Evolutionary conservation across 2,797 vertebrate genomes (phyloP).

Genomic region (Dipus sagitta): DNA sequence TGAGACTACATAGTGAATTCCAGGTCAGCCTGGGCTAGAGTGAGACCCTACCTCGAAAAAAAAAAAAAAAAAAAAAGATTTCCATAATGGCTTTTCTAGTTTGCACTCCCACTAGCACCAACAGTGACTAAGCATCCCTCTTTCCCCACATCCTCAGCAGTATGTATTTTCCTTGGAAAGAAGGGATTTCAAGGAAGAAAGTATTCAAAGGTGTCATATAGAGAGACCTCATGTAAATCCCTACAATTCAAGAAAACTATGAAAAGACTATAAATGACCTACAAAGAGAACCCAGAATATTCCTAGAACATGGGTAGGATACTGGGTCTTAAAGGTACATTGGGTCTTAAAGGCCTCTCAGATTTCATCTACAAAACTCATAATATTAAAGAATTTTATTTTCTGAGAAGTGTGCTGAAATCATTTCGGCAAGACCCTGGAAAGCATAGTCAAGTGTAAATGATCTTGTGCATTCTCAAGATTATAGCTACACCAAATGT

Average conservation of each 20-base stretch:
- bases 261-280: background rate
- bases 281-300: background rate
- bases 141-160: too few relatives aligned
- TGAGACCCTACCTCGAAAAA: too few relatives aligned
- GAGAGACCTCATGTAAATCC: background rate
- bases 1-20: too few relatives aligned
- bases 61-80: too few relatives aligned
- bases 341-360: background rate
- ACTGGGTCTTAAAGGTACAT: background rate
- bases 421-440: background rate
- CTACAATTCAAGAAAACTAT: background rate
- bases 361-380: conserved; percentile 37
- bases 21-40: too few relatives aligned
- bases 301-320: background rate
- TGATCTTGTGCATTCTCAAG: conserved; percentile 13
- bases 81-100: too few relatives aligned
- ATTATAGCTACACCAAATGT: background rate
- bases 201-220: background rate
- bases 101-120: too few relatives aligned
- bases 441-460: conserved; percentile 26
- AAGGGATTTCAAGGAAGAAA: conserved; percentile 19
- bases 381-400: conserved; percentile 5
- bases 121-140: too few relatives aligned
- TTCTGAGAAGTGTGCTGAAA: background rate
- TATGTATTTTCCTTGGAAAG: background rate